These are phyloP conservation scores for Psilanteris sp. DNA, from an alignment of 1,140 invertebrate genomes.

Conservation along the genomic window DNA sequence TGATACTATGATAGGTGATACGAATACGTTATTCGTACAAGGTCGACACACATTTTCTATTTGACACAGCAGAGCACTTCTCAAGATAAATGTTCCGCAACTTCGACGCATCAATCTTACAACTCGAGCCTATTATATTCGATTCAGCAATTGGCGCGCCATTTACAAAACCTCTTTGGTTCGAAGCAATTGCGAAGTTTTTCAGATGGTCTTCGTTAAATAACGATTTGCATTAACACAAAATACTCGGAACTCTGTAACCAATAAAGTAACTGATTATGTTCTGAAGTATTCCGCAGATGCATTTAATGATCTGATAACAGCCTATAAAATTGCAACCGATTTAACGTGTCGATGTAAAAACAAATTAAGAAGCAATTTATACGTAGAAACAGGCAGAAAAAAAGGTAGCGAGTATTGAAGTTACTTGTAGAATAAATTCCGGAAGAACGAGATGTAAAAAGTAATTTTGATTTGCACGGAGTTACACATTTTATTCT, in stretches of 20 bases:
- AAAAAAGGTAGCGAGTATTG: too few relatives aligned
- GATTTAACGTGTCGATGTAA: too few relatives aligned
- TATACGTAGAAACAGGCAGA: too few relatives aligned
- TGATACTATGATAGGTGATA: constrained; percentile 55
- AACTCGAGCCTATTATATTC: neutral
- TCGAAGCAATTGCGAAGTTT: neutral
- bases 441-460: too few relatives aligned
- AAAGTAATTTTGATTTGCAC: too few relatives aligned
- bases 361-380: too few relatives aligned
- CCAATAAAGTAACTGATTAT: constrained; percentile 3
- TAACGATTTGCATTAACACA: constrained; percentile 13
- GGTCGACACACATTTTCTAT: constrained; percentile 47
- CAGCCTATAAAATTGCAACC: neutral
- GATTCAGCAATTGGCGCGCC: neutral
- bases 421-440: too few relatives aligned
- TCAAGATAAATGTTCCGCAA: constrained; percentile 36
- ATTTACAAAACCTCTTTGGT: too few relatives aligned
- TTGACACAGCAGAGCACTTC: constrained; percentile 22
- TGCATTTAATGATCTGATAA: neutral
- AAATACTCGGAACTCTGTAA: neutral
- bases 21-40: constrained; percentile 33
- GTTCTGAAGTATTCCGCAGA: constrained; percentile 1
- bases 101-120: constrained; percentile 15
- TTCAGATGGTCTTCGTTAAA: constrained; percentile 8
- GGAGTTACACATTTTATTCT: too few relatives aligned